These are phyloP conservation scores for Eubasilissa regina DNA, from an alignment of 1,140 invertebrate species.

Conservation along the genomic window DNA sequence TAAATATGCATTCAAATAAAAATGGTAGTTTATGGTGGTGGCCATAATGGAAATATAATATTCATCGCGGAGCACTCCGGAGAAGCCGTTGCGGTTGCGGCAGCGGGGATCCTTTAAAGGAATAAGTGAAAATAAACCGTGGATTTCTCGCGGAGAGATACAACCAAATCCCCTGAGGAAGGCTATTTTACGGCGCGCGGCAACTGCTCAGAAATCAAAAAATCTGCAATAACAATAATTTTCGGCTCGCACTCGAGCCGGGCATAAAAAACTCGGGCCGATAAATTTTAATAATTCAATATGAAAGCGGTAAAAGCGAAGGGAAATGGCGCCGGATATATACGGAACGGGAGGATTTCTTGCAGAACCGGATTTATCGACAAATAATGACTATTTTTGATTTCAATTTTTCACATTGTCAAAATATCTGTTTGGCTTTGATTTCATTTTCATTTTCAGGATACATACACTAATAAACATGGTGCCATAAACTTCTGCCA, in stretches of 20 bases:
- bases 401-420: no score
- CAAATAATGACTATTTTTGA: slow-evolving; percentile 4
- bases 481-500: no score
- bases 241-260: slow-evolving; percentile 44
- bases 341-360: slow-evolving; percentile 34
- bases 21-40: slow-evolving; percentile 56
- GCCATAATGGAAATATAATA: slow-evolving; percentile 60
- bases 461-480: no score
- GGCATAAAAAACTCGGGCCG: slow-evolving; percentile 56
- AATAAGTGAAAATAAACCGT: slow-evolving; percentile 42
- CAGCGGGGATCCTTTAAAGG: slow-evolving; percentile 16
- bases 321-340: slow-evolving; percentile 58
- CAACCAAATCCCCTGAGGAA: slow-evolving; percentile 51
- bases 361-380: slow-evolving; percentile 26
- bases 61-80: slow-evolving; percentile 48
- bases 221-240: slow-evolving; percentile 62
- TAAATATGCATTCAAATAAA: slow-evolving; percentile 39
- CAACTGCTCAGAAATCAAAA: slow-evolving; percentile 61
- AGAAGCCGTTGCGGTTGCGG: slow-evolving; percentile 39
- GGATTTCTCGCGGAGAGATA: slow-evolving; percentile 47
- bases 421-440: no score
- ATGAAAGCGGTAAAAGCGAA: slow-evolving; percentile 60
- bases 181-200: slow-evolving; percentile 55
- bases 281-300: slow-evolving; percentile 62
- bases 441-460: no score